phyloP scores from a whole-genome alignment of 1,140 invertebrate genomes.

The Drosophila pseudoobscura region DNA sequence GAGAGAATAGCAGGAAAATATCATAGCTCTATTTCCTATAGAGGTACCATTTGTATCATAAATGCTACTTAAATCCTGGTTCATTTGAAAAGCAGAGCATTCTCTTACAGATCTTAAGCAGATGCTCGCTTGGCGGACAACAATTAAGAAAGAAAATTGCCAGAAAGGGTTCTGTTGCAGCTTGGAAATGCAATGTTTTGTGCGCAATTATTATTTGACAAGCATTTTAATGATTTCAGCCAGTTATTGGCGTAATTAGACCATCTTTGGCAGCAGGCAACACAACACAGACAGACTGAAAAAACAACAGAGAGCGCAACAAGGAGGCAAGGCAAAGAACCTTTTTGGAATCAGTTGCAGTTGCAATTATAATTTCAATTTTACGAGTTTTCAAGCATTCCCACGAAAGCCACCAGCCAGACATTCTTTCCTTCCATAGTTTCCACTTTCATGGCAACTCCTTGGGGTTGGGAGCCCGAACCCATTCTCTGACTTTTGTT shows the following conservation, averaged over 20 bases:
- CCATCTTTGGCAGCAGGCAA: constrained; percentile 45
- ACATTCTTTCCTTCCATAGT: constrained; percentile 5
- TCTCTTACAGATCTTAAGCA: neutral
- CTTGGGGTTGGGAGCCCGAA: neutral
- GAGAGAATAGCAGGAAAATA: neutral
- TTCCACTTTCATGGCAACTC: neutral
- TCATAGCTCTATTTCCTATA: too few species aligned
- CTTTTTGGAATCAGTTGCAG: constrained; percentile 68
- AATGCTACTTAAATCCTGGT: neutral
- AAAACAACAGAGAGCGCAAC: neutral
- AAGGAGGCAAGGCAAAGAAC: constrained; percentile 9
- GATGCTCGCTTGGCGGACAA: constrained; percentile 2
- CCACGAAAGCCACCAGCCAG: constrained; percentile 29
- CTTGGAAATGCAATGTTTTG: constrained; percentile 48
- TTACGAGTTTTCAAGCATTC: constrained; percentile 74
- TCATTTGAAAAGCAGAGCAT: too few species aligned
- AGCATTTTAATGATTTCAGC: constrained; percentile 71
- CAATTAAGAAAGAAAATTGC: constrained; percentile 33
- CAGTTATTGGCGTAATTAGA: constrained; percentile 73
- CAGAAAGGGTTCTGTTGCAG: constrained; percentile 7
- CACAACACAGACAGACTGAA: constrained; percentile 1
- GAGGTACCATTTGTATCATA: too few species aligned
- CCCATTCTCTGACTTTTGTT: constrained; percentile 48
- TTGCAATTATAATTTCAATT: constrained; percentile 79
- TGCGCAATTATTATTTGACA: constrained; percentile 76